phyloP scores from a whole-genome alignment of 2,797 vertebrate genomes.

The Centroberyx gerrardi region DNA sequence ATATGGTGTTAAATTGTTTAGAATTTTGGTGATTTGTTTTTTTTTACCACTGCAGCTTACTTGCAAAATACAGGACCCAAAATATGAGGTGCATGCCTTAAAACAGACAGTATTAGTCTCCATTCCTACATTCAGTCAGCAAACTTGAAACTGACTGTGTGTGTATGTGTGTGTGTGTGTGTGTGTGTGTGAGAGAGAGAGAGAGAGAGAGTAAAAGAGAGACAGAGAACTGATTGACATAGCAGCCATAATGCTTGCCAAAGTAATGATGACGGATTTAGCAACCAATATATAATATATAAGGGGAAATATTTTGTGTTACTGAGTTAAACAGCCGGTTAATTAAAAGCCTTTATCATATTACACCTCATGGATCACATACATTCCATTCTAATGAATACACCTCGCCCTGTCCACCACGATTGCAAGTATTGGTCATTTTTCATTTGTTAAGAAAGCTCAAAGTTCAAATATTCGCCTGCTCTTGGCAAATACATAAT shows the following conservation, averaged over 20 bases:
- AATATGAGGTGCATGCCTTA: neutral
- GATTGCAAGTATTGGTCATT: constrained; percentile 30
- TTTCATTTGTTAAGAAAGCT: neutral
- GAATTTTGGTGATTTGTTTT: neutral
- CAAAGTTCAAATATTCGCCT: neutral
- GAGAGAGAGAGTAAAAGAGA: constrained; percentile 1
- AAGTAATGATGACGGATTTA: neutral
- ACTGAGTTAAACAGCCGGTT: constrained; percentile 28
- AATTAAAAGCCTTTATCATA: constrained; percentile 53
- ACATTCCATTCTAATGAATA: constrained; percentile 81
- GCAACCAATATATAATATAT: neutral
- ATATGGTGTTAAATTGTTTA: too few species aligned
- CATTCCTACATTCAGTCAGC: neutral
- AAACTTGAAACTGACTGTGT: neutral
- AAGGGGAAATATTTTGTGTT: constrained; percentile 4
- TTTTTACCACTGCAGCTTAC: neutral
- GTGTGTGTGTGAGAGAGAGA: neutral
- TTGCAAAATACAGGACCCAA: neutral
- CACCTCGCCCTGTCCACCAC: constrained; percentile 64
- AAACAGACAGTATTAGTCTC: neutral
- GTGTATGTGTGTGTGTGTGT: neutral
- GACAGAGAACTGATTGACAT: neutral
- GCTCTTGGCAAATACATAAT: neutral
- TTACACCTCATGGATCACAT: constrained; percentile 65
- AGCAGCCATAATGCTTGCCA: neutral